Evolutionary conservation across 2,113 vertebrate species (phyloP).

Genomic region (Hippocampus mohnikei): DNA sequence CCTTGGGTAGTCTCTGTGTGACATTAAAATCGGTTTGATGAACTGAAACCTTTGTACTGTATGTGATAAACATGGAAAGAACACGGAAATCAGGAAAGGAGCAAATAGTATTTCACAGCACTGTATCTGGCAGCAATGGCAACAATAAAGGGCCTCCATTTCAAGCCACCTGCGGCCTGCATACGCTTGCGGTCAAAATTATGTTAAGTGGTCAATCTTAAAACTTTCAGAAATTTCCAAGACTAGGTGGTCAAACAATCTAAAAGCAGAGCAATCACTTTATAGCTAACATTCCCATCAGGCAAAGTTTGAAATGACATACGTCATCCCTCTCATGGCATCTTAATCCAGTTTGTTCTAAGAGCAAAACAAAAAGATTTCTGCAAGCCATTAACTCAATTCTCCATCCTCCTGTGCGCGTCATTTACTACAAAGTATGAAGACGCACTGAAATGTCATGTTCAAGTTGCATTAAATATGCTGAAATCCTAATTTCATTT

Average conservation of each 20-base stretch:
- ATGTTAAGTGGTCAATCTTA: constrained; percentile 29
- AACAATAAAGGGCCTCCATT: neutral
- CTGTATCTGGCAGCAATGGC: too few species aligned
- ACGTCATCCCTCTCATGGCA: constrained; percentile 27
- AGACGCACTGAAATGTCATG: constrained; percentile 30
- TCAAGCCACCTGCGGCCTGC: constrained; percentile 15
- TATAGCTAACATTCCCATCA: constrained; percentile 34
- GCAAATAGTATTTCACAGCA: too few species aligned
- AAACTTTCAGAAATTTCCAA: neutral
- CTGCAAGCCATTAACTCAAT: constrained; percentile 30
- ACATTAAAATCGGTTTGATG: too few species aligned
- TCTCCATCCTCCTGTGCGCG: constrained; percentile 14
- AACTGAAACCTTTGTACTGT: too few species aligned
- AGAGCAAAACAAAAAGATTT: constrained; percentile 44
- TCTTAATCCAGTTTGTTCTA: constrained; percentile 31
- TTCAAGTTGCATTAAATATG: constrained; percentile 26
- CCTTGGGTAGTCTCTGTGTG: too few species aligned
- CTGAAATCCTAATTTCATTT: constrained; percentile 24
- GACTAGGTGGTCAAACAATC: neutral
- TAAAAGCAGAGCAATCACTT: constrained; percentile 4
- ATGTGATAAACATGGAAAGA: too few species aligned
- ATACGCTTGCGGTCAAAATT: constrained; percentile 37
- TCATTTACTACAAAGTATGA: constrained; percentile 14
- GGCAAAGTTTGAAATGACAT: constrained; percentile 57
- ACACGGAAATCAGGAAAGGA: too few species aligned